Percentiles rank a stretch among this genome's conserved stretches.
Conservation (phyloP, 2,797 vertebrate genomes). For the Ctenopoma multispine region DNA sequence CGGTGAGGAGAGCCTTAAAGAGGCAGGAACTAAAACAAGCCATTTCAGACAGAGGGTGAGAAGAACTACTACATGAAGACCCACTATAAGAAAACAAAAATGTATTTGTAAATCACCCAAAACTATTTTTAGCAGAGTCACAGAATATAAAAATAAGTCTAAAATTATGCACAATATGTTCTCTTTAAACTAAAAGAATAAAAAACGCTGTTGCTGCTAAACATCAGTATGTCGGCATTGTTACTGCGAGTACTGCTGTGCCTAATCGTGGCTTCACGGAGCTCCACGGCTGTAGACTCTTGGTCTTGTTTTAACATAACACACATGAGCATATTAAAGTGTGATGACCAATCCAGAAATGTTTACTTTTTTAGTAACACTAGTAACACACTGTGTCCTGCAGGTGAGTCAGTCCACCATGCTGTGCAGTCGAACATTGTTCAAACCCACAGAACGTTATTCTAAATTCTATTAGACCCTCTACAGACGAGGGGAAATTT, state of each 20-base stretch:
- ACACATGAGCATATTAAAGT: background rate
- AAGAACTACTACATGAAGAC: no score
- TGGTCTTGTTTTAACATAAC: background rate
- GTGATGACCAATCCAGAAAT: background rate
- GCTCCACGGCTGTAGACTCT: background rate
- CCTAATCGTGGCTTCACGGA: background rate
- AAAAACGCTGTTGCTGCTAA: background rate
- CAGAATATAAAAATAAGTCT: no score
- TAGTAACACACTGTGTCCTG: background rate
- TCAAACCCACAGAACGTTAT: conserved; percentile 1
- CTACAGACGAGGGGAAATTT: background rate
- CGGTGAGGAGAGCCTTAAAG: no score
- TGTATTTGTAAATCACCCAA: no score
- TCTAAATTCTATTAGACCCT: background rate
- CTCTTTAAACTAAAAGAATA: no score
- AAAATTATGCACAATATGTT: no score
- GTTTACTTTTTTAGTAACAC: background rate
- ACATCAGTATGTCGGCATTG: background rate
- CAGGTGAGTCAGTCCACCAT: background rate
- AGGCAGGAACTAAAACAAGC: no score
- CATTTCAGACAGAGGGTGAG: no score
- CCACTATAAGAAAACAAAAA: no score
- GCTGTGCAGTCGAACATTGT: background rate
- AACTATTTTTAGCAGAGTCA: no score
- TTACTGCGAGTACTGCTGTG: background rate